phyloP scores from a whole-genome alignment of 92 coral and sea anemone species.

The Chrysogorgia sp. region DNA sequence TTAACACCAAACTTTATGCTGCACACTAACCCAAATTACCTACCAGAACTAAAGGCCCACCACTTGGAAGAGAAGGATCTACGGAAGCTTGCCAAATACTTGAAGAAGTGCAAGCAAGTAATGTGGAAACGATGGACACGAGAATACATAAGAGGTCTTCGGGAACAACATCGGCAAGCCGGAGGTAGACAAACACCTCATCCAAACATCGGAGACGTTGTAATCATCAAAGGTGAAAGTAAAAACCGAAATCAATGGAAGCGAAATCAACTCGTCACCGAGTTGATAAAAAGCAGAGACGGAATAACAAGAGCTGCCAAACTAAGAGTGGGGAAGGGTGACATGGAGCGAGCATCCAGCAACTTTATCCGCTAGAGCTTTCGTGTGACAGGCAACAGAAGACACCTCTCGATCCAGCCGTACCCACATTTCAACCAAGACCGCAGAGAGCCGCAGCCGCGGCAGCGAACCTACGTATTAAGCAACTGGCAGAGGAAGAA shows the following conservation, averaged over 20 bases:
- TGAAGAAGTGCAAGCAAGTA: slow-evolving; percentile 34
- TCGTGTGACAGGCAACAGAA: slow-evolving; percentile 2
- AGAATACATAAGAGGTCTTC: slow-evolving; percentile 37
- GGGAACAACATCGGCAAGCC: slow-evolving; percentile 45
- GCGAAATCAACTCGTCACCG: slow-evolving; percentile 19
- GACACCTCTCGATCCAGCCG: neutral
- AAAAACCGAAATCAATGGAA: slow-evolving; percentile 42
- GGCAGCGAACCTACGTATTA: no score
- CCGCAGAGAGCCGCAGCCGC: neutral
- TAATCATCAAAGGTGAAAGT: slow-evolving; percentile 30
- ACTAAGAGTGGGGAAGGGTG: neutral
- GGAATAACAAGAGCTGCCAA: neutral
- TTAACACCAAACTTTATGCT: no score
- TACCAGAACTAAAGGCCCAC: no score
- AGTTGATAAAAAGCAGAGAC: slow-evolving; percentile 16
- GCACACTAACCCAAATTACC: no score
- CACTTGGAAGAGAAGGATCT: slow-evolving; percentile 34
- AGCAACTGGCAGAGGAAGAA: slow-evolving; percentile 1
- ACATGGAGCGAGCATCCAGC: slow-evolving; percentile 21
- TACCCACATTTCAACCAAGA: neutral
- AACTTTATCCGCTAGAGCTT: slow-evolving; percentile 9
- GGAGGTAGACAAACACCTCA: slow-evolving; percentile 19
- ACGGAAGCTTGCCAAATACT: slow-evolving; percentile 31
- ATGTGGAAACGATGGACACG: slow-evolving; percentile 52
- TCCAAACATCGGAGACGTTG: slow-evolving; percentile 33